These are phyloP conservation scores for Eubucco bourcierii DNA, from an alignment of 2,113 vertebrate genomes.

Conservation along the genomic window DNA sequence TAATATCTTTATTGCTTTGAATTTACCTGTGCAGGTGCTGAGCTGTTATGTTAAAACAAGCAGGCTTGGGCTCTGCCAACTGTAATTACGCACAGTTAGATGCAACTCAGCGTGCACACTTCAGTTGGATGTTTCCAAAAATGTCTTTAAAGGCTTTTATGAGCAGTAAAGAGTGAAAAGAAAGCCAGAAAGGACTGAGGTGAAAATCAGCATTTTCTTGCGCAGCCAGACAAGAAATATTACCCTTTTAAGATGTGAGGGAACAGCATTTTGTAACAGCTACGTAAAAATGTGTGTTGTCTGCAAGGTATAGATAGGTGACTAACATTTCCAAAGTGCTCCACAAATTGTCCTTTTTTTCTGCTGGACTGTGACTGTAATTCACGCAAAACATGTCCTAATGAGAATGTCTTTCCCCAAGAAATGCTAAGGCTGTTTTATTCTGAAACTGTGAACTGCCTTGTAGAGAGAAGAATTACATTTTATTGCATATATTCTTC, in stretches of 20 bases:
- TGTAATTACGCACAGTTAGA: background rate
- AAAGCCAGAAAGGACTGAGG: background rate
- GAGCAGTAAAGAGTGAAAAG: background rate
- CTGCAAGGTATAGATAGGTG: background rate
- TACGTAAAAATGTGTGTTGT: background rate
- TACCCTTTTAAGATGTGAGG: conserved; percentile 9
- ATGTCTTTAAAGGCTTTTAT: background rate
- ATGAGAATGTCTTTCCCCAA: conserved; percentile 8
- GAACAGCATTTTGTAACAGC: conserved; percentile 21
- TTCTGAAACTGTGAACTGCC: background rate
- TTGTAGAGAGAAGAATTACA: background rate
- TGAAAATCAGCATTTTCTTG: conserved; percentile 33
- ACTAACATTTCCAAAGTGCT: conserved; percentile 5
- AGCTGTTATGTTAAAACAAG: background rate
- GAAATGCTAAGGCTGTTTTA: background rate
- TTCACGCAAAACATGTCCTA: conserved; percentile 5
- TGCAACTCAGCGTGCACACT: background rate
- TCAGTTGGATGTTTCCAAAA: background rate
- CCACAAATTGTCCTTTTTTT: conserved; percentile 10
- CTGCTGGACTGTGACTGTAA: background rate
- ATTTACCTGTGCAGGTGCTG: background rate
- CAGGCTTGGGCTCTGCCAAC: background rate
- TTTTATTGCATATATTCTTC: conserved; percentile 22
- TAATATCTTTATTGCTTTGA: background rate
- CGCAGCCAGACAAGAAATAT: conserved; percentile 12